A percentile compares a stretch with the other conserved stretches of the same genome.
Conservation (phyloP, 2,888 invertebrate species). For the Drosophila picticornis region DNA sequence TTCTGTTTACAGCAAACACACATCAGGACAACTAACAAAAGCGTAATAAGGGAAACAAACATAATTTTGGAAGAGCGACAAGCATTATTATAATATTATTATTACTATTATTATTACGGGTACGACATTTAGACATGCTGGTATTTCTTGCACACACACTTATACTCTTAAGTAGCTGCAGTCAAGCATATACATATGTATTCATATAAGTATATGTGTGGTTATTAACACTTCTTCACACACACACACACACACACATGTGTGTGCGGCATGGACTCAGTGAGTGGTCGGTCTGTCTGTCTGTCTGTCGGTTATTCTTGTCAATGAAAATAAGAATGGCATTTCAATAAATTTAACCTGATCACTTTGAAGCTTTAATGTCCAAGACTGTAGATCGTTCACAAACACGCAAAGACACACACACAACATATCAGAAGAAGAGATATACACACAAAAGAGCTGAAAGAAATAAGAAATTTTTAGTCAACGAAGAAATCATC, state of each 20-base stretch:
- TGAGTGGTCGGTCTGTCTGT: constrained; percentile 15
- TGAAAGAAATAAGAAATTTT: constrained; percentile 33
- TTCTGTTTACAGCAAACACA: constrained; percentile 1
- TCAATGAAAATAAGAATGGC: constrained; percentile 56
- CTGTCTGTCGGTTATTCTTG: constrained; percentile 30
- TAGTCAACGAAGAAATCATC: constrained; percentile 31
- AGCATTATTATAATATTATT: constrained; percentile 1
- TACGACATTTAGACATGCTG: not conserved
- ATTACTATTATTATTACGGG: not conserved
- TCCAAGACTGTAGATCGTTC: constrained; percentile 14
- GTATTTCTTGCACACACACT: not conserved
- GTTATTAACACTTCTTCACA: constrained; percentile 2
- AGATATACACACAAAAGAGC: constrained; percentile 13
- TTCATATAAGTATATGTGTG: not conserved
- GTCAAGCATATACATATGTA: not conserved
- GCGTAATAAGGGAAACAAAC: constrained; percentile 4
- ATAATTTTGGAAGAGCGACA: not conserved
- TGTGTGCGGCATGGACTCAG: constrained; percentile 20
- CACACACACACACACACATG: not conserved
- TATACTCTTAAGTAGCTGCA: not conserved
- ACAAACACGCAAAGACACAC: constrained; percentile 17
- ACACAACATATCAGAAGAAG: constrained; percentile 21
- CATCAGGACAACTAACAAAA: not conserved
- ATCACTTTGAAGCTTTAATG: constrained; percentile 38
- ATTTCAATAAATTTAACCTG: constrained; percentile 57